Evolutionary conservation across 2,888 invertebrate species (phyloP).

Genomic region (Steinernema scapterisci): DNA sequence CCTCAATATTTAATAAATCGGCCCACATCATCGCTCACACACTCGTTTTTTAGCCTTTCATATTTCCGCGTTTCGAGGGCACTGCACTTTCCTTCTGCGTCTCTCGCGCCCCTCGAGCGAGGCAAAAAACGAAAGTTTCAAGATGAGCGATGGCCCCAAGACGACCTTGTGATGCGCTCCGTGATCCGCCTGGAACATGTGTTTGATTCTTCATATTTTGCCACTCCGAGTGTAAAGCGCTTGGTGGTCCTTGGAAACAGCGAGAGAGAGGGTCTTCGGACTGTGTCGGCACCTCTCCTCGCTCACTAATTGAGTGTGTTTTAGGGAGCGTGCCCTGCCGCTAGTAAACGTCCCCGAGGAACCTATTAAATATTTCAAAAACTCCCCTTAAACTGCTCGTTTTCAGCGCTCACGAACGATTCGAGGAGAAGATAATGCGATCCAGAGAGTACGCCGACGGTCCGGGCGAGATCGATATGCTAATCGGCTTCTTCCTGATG

Average conservation of each 20-base stretch:
- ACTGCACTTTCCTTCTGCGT: not conserved
- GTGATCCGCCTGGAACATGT: slow-evolving; percentile 8
- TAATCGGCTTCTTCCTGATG: slow-evolving; percentile 65
- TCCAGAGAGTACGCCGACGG: slow-evolving; percentile 48
- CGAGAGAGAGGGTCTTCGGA: not conserved
- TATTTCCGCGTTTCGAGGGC: slow-evolving; percentile 12
- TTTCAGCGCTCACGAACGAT: slow-evolving; percentile 9
- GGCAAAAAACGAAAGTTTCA: slow-evolving; percentile 18
- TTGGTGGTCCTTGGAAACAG: not conserved
- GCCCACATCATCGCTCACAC: slow-evolving; percentile 15
- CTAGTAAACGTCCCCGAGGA: too few relatives aligned
- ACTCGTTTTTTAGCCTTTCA: slow-evolving; percentile 1
- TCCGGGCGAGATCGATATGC: slow-evolving; percentile 63
- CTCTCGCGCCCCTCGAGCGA: not conserved
- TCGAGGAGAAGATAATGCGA: slow-evolving; percentile 38
- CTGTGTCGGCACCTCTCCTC: not conserved
- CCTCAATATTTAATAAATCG: slow-evolving; percentile 23
- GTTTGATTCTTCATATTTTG: not conserved
- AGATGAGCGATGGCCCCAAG: not conserved
- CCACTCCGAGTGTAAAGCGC: slow-evolving; percentile 2
- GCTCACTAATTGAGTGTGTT: not conserved
- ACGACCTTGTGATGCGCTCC: not conserved
- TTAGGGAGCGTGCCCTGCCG: too few relatives aligned
- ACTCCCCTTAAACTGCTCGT: not conserved
- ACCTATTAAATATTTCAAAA: not conserved